Evolutionary conservation across 1,140 invertebrate species (phyloP).

Genomic region (Bradynema listronoti): DNA sequence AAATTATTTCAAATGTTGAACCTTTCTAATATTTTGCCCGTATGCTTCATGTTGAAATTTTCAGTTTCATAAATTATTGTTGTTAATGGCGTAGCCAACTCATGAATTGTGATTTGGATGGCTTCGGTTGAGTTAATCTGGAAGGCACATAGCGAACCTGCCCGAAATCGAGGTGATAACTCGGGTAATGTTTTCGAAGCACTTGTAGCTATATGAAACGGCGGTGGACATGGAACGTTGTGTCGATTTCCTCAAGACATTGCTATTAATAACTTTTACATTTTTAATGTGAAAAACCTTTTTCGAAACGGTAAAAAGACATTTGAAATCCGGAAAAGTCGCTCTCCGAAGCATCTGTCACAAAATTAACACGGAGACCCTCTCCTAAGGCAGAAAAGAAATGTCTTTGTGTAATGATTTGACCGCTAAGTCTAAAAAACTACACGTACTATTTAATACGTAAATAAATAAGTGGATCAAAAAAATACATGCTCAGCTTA

Average conservation of each 20-base stretch:
- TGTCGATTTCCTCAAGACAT: neutral
- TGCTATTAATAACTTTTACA: neutral
- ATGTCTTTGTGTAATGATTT: slow-evolving; percentile 1
- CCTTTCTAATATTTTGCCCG: neutral
- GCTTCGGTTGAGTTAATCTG: slow-evolving; percentile 22
- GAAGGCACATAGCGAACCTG: slow-evolving; percentile 14
- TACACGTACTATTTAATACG: slow-evolving; percentile 2
- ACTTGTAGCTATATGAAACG: slow-evolving; percentile 19
- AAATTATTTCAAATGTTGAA: neutral
- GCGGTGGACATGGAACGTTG: slow-evolving; percentile 9
- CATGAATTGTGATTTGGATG: slow-evolving; percentile 9
- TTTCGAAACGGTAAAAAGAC: slow-evolving; percentile 8
- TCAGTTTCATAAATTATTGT: slow-evolving; percentile 30
- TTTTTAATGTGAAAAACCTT: slow-evolving; percentile 4
- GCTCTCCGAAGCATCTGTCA: slow-evolving; percentile 10
- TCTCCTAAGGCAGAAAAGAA: slow-evolving; percentile 26
- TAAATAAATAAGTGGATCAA: neutral
- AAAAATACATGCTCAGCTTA: slow-evolving; percentile 18
- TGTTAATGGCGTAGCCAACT: slow-evolving; percentile 1
- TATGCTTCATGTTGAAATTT: slow-evolving; percentile 15
- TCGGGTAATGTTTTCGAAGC: slow-evolving; percentile 3
- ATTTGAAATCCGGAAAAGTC: slow-evolving; percentile 19
- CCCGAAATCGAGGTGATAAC: slow-evolving; percentile 7
- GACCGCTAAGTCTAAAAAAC: slow-evolving; percentile 14
- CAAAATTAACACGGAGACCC: slow-evolving; percentile 14